Conservation (phyloP, 2,888 invertebrate genomes). For the Andrena bucephala region DNA sequence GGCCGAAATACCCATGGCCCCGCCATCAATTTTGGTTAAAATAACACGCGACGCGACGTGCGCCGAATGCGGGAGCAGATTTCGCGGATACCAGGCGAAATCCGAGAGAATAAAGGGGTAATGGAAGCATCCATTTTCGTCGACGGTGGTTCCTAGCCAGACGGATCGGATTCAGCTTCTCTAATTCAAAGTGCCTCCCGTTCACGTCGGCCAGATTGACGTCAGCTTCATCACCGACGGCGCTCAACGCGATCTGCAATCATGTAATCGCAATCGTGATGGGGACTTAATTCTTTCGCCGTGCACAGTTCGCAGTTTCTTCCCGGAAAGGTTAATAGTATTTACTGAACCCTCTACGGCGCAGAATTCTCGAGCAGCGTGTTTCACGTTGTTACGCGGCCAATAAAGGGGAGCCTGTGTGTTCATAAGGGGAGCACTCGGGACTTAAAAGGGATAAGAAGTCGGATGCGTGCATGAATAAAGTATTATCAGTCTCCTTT, state of each 20-base stretch:
- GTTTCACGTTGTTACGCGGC: slow-evolving; percentile 31
- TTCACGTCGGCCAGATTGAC: too few species aligned
- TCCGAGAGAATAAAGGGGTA: background rate
- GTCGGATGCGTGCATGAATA: slow-evolving; percentile 50
- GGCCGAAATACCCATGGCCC: slow-evolving; percentile 19
- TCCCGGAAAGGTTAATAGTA: slow-evolving; percentile 18
- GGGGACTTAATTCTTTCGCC: slow-evolving; percentile 9
- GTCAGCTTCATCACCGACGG: background rate
- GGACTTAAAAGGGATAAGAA: slow-evolving; percentile 51
- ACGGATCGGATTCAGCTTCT: background rate
- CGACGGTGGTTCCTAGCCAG: background rate
- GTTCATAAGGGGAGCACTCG: slow-evolving; percentile 35
- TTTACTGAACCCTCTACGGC: background rate
- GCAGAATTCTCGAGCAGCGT: background rate
- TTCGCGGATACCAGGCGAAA: background rate
- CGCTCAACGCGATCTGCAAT: too few species aligned
- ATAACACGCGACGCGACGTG: slow-evolving; percentile 11
- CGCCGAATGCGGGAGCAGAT: slow-evolving; percentile 17
- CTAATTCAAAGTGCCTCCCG: too few species aligned
- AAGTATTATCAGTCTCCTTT: slow-evolving; percentile 50
- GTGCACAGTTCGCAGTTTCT: slow-evolving; percentile 16
- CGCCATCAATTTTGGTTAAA: slow-evolving; percentile 38
- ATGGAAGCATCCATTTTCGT: background rate
- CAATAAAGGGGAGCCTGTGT: slow-evolving; percentile 26
- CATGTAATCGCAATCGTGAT: background rate